Base-by-base conservation (phyloP, 1,140 invertebrate species). In the Dryas iulia region DNA sequence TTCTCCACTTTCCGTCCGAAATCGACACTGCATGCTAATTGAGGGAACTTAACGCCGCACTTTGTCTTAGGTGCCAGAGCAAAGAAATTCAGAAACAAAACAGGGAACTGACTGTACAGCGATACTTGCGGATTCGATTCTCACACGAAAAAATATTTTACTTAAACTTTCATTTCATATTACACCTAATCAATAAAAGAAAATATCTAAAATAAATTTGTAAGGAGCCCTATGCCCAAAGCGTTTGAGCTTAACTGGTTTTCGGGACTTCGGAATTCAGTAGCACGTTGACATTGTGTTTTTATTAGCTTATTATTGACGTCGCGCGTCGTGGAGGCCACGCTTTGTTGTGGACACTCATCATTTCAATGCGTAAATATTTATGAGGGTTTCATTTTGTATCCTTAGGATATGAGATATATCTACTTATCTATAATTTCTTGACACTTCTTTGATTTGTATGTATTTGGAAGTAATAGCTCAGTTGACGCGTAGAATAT, bases 221-320 rank as follows among this genome's bases (percentile, higher is more conserved):
- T 62, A 62, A 62, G 59, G 73, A 73, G 68, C 67, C 69, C 68
- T 60, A 57, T 47, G 57, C 70, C 59, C 54, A 66, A 39, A 52
- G 28, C 59, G 69, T 66, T 69, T 69, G 59, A 31, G 58, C 66
- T 72, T 73, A 64, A 69, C 74, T 58, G 69, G 65, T 75, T 77
- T 78, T 76, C 35, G 70, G 69, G 61, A 72, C 63, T 73, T 73
- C 71, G 78, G 83, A 84, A 87, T 86, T 78, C 86, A 78, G 84
- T 85, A 89, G 86, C 84, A 73, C 73, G 79, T 82, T 83, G 83
- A 85, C 83, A 87, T 81, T 82, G 81, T 87, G 74, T 77, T 84
- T 88, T 84, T 86, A 82, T 79, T 77, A 69, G 67, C 73, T 82
- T 86, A 84, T 79, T 85, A 79, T 80, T 79, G 75, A 74, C 73